Conservation (phyloP, 2,797 vertebrate species). For the Pipistrellus pygmaeus region DNA sequence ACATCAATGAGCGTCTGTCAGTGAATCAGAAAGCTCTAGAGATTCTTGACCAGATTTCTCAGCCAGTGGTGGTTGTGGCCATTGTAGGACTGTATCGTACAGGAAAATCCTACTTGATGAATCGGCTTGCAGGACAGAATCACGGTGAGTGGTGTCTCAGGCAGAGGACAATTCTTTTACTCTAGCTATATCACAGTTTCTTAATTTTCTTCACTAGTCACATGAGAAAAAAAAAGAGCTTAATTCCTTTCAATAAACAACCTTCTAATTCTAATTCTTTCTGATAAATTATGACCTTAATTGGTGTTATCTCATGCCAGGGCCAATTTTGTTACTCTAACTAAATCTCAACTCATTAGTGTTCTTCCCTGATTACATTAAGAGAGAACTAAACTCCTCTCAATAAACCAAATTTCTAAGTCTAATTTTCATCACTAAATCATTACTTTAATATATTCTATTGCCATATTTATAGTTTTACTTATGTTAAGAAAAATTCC, state of each 20-base stretch:
- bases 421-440: background rate
- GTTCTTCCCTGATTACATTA: background rate
- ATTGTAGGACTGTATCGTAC: slow-evolving; percentile 59
- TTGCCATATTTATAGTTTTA: background rate
- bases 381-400: background rate
- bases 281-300: no score
- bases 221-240: no score
- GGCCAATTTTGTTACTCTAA: no score
- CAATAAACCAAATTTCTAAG: background rate
- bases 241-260: no score
- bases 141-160: background rate
- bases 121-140: slow-evolving; percentile 14
- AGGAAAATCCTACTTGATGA: slow-evolving; percentile 67
- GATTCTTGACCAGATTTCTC: slow-evolving; percentile 75
- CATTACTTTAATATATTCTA: background rate
- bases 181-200: background rate
- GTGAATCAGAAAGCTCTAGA: slow-evolving; percentile 76
- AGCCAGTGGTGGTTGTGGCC: slow-evolving; percentile 52
- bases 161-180: background rate
- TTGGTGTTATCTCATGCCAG: no score
- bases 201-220: background rate
- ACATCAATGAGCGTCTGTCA: background rate
- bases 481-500: background rate
- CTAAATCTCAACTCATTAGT: no score
- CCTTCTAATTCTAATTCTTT: no score